These are phyloP conservation scores for Byasa hedistus DNA, from an alignment of 2,888 invertebrate genomes.

Conservation along the genomic window DNA sequence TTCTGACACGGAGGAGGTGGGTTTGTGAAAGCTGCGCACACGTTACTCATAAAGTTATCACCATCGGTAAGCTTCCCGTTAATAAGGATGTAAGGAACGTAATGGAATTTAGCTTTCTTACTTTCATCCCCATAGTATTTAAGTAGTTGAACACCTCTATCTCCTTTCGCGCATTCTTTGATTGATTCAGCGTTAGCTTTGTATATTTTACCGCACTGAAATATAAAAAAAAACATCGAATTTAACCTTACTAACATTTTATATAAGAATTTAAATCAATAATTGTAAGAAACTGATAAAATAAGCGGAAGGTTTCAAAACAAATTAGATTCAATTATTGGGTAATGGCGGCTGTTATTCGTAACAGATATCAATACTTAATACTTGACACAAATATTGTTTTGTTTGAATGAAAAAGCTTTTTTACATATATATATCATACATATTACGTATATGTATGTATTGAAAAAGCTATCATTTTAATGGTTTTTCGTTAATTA, in stretches of 20 bases:
- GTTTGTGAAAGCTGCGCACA: constrained; percentile 46
- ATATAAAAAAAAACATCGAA: not conserved
- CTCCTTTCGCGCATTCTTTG: constrained; percentile 42
- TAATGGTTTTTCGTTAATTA: too few species aligned
- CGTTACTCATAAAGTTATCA: constrained; percentile 41
- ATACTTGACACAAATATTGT: too few species aligned
- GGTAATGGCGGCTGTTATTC: too few species aligned
- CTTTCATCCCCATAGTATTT: constrained; percentile 48
- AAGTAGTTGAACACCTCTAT: constrained; percentile 36
- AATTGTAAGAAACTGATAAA: not conserved
- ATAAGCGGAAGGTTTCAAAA: not conserved
- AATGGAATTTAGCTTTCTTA: constrained; percentile 38
- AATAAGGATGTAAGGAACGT: constrained; percentile 45
- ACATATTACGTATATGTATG: too few species aligned
- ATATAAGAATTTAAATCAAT: not conserved
- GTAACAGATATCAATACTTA: too few species aligned
- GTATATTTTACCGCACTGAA: constrained; percentile 22
- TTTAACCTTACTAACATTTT: not conserved
- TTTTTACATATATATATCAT: too few species aligned
- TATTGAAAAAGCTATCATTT: too few species aligned
- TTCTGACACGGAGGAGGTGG: constrained; percentile 47
- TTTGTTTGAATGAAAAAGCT: too few species aligned
- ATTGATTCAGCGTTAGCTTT: constrained; percentile 38
- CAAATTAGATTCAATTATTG: too few species aligned
- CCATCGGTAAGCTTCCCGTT: constrained; percentile 42